Evolutionary conservation across 2,888 invertebrate species (phyloP).

Genomic region (Drosophila demipolita): DNA sequence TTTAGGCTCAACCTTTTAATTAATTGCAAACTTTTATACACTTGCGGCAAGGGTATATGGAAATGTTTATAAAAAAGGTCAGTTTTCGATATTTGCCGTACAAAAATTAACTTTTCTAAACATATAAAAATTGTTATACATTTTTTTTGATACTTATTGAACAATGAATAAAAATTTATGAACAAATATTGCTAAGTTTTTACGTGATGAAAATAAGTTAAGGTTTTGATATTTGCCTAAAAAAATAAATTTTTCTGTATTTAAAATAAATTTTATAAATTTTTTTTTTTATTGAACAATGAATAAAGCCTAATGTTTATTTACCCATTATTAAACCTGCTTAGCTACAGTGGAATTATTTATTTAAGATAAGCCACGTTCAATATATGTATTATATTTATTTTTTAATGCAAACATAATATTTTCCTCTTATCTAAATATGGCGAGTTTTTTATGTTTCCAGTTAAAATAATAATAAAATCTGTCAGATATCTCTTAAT

Average conservation of each 20-base stretch:
- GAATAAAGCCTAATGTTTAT: not conserved
- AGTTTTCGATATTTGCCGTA: not conserved
- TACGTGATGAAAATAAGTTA: no score
- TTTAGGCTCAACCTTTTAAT: constrained; percentile 55
- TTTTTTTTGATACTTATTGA: not conserved
- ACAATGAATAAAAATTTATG: not conserved
- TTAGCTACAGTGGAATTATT: not conserved
- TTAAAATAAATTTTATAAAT: no score
- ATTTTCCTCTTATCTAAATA: not conserved
- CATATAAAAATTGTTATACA: not conserved
- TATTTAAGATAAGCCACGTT: not conserved
- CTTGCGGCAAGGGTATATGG: constrained; percentile 20
- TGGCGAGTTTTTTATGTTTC: not conserved
- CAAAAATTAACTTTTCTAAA: not conserved
- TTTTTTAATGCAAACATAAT: not conserved
- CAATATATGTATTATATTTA: not conserved
- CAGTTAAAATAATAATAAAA: no score
- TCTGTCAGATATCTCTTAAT: no score
- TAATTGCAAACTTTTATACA: constrained; percentile 42
- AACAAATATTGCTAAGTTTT: no score
- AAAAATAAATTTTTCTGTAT: no score
- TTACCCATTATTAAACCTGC: not conserved
- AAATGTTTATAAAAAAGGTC: not conserved
- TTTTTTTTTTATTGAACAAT: no score
- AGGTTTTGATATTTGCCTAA: no score